phyloP scores from a whole-genome alignment of 2,113 vertebrate genomes.

The Gadus chalcogrammus region DNA sequence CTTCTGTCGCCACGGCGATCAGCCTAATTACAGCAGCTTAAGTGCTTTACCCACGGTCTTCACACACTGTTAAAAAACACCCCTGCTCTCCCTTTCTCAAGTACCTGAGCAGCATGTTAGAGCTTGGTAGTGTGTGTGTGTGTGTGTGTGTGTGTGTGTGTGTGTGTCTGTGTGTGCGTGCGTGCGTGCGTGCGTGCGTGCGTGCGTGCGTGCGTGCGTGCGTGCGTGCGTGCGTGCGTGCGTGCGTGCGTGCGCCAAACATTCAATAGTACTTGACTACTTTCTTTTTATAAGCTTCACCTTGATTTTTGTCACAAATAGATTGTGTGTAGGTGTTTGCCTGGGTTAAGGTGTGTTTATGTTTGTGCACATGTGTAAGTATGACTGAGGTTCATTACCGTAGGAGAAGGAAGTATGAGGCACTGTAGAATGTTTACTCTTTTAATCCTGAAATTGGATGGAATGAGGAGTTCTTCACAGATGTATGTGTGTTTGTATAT shows the following conservation, averaged over 20 bases:
- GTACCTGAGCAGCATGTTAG: constrained; percentile 39
- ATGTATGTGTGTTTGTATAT: too few relatives aligned
- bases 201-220: constrained; percentile 4
- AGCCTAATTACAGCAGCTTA: constrained; percentile 79
- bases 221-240: constrained; percentile 18
- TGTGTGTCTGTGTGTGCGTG: constrained; percentile 6
- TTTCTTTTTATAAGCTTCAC: too few relatives aligned
- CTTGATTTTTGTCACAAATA: background rate
- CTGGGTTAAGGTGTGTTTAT: constrained; percentile 32
- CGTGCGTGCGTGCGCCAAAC: background rate
- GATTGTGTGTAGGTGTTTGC: constrained; percentile 8
- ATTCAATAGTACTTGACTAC: background rate
- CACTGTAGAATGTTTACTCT: background rate
- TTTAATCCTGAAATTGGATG: too few relatives aligned
- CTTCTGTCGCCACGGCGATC: constrained; percentile 70
- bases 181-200: background rate
- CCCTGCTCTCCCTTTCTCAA: constrained; percentile 52
- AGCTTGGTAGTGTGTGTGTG: constrained; percentile 15
- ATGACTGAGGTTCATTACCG: too few relatives aligned
- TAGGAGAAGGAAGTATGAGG: too few relatives aligned
- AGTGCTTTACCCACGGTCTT: constrained; percentile 76
- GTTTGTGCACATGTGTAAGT: constrained; percentile 18
- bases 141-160: constrained; percentile 10
- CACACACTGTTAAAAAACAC: constrained; percentile 71
- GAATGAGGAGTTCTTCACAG: too few relatives aligned